Evolutionary conservation across 2,888 invertebrate genomes (phyloP), one percentile per base, ranked within the genome.

Genomic region (Calliphora vomitoria): DNA sequence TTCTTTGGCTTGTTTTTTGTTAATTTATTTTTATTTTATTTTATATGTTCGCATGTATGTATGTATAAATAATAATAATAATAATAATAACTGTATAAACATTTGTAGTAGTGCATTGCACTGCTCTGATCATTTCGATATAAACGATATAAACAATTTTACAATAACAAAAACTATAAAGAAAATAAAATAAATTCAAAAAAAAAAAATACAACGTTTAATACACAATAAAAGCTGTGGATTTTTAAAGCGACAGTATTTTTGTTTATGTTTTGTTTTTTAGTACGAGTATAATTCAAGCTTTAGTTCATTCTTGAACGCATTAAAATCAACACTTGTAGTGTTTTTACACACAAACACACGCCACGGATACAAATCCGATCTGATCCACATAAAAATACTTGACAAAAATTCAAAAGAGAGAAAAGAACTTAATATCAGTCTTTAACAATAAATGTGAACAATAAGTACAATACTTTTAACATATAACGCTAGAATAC

Each of bases 311-410:
- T 55, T 81, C 74, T 76, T 86, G 83, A 81, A 85, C 86, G 88
- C 86, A 83, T 86, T 86, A 68, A 86, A 83, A 88, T 81, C 53
- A 88, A 86, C 86, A 88, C 88, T 86, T 88, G 80, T 76, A 66
- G 82, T 82, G 69, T 68, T 68, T 84, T 72, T 25, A 38, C 71
- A 64, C 60, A 79, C 62, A 31, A 31, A n/a, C n/a, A 81, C 38
- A 62, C 62, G 1, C 15, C 15, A 80, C 58, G 60, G 58, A 69
- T 8, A 72, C 38, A 25, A 18, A 41, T 47, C 10, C 18, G n/a
- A 64, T 64, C 10, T 0, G n/a, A 35, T 1, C 4, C 35, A 8
- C 25, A 35, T 35, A 74, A 35, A 68, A 74, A 44, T 44, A 74
- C 53, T 72, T 72, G 55, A 69, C 20, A 66, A 79, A 38, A 58